These are phyloP conservation scores for Parauchenoglanis punctatus DNA, from an alignment of 2,797 vertebrate genomes.

Conservation along the genomic window DNA sequence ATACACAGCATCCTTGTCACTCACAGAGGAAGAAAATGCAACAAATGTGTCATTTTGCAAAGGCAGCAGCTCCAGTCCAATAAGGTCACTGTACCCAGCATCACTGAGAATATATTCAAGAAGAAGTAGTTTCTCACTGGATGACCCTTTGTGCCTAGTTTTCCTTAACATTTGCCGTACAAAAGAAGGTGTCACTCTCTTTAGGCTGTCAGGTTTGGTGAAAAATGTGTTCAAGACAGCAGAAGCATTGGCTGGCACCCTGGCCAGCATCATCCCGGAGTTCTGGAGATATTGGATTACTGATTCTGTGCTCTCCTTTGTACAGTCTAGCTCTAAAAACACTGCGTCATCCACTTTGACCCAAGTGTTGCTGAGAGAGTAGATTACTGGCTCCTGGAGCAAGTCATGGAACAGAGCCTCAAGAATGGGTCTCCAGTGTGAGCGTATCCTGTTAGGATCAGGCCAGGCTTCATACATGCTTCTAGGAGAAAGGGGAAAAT, in stretches of 20 bases:
- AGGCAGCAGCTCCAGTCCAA: constrained; percentile 92
- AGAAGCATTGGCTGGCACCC: constrained; percentile 82
- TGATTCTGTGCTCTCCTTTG: constrained; percentile 77
- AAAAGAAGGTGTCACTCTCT: constrained; percentile 85
- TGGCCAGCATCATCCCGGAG: constrained; percentile 90
- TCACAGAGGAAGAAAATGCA: constrained; percentile 88
- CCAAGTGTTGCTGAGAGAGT: constrained; percentile 84
- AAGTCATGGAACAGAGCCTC: constrained; percentile 88
- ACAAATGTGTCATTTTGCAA: constrained; percentile 87
- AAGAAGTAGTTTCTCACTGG: constrained; percentile 85
- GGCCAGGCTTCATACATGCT: constrained; percentile 91
- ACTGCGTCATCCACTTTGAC: constrained; percentile 83
- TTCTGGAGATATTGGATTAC: constrained; percentile 93
- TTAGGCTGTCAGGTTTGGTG: constrained; percentile 72
- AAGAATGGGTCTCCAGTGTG: constrained; percentile 88
- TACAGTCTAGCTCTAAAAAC: constrained; percentile 87
- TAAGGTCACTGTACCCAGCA: constrained; percentile 87
- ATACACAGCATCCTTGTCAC: constrained; percentile 90
- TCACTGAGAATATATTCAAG: constrained; percentile 91
- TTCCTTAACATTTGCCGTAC: constrained; percentile 89
- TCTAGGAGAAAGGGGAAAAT: constrained; percentile 81
- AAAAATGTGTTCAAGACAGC: constrained; percentile 74
- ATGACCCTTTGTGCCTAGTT: constrained; percentile 77
- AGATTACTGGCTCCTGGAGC: constrained; percentile 85
- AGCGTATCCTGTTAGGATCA: constrained; percentile 79